phyloP scores from a whole-genome alignment of 1,140 invertebrate species.

The Schlechtendalia chinensis region DNA sequence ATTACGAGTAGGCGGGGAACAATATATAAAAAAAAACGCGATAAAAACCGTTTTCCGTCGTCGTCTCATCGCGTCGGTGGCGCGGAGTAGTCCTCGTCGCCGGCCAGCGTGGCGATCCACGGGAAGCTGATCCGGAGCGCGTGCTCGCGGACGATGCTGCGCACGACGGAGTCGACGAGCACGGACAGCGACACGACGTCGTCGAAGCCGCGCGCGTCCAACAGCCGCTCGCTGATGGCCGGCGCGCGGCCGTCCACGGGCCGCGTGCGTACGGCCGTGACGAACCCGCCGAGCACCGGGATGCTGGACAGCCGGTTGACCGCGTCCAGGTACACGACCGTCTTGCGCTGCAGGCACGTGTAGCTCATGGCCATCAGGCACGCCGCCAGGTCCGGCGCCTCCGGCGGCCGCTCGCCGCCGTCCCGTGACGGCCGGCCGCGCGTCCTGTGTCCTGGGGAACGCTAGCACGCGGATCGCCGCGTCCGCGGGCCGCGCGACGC shows the following conservation, averaged over 20 bases:
- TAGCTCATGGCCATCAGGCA: constrained; percentile 41
- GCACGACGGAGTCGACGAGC: constrained; percentile 37
- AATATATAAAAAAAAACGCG: too few relatives aligned
- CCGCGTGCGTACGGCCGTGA: constrained; percentile 36
- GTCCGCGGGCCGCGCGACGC: neutral
- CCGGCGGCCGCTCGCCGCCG: neutral
- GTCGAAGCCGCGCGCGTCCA: constrained; percentile 32
- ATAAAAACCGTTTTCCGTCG: too few relatives aligned
- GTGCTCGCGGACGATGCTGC: constrained; percentile 28
- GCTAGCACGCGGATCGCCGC: constrained; percentile 17
- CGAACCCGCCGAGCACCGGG: constrained; percentile 36
- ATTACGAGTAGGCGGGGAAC: too few relatives aligned
- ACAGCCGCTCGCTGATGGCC: constrained; percentile 37
- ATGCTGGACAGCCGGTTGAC: constrained; percentile 38
- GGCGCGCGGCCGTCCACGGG: constrained; percentile 23
- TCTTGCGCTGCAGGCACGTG: constrained; percentile 47
- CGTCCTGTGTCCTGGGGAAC: neutral
- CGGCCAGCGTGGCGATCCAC: constrained; percentile 22
- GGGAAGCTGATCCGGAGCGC: constrained; percentile 40
- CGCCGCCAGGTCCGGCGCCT: constrained; percentile 24
- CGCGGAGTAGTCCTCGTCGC: neutral
- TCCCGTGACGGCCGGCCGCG: neutral
- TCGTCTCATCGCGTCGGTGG: too few relatives aligned
- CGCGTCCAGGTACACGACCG: constrained; percentile 45
- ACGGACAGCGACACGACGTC: constrained; percentile 21